Base-by-base conservation (phyloP, 2,888 invertebrate species). In the Coelopa pilipes region DNA sequence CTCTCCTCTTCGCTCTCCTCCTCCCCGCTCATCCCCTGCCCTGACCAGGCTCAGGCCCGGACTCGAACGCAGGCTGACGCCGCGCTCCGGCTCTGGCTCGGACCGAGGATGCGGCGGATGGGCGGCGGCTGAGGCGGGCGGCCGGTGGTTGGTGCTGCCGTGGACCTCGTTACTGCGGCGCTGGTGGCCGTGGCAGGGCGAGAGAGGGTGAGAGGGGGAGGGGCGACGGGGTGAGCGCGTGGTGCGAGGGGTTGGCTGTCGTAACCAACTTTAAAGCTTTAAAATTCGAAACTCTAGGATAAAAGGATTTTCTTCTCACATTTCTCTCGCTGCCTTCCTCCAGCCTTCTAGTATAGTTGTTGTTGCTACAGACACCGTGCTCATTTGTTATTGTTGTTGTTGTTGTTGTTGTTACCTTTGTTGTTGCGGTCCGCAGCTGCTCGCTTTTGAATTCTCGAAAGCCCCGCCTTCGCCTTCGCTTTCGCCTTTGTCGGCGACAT, bases 141-240 rank as follows among this genome's bases (percentile, higher is more conserved):
- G n/a, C n/a, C 34, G 67, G 55, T 67, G 75, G 75, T 49, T 74
- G 75, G 74, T 76, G 76, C n/a, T 21, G 9, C 17, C 59, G 57
- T 49, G 34, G 53, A n/a, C 46, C 21, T 59, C 17, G 59, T 21
- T 59, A 45, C 21, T 45, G 49, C 15, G n/a, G 47, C 49, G 49
- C 17, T 15, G 55, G 34, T 69, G 24, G 55, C 17, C 57, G 34
- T 57, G 19, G 24, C n/a, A 21, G 34, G 24, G 5, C 19, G 17
- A 24, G 46, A 21, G 34, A 2, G 34, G 34, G 34, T 34, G 34
- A 34, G 34, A 7, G 34, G 2, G 34, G 34, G 34, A 7, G 4
- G 2, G 4, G 34, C 2, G 34, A 4, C 34, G 34, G 7, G 19
- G 57, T 47, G 45, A 45, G 13, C 34, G 57, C 45, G 7, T 12